Percentiles rank a stretch among this genome's conserved stretches.
These are phyloP conservation scores for Mergus octosetaceus DNA, from an alignment of 2,797 vertebrate genomes.

Conservation along the genomic window DNA sequence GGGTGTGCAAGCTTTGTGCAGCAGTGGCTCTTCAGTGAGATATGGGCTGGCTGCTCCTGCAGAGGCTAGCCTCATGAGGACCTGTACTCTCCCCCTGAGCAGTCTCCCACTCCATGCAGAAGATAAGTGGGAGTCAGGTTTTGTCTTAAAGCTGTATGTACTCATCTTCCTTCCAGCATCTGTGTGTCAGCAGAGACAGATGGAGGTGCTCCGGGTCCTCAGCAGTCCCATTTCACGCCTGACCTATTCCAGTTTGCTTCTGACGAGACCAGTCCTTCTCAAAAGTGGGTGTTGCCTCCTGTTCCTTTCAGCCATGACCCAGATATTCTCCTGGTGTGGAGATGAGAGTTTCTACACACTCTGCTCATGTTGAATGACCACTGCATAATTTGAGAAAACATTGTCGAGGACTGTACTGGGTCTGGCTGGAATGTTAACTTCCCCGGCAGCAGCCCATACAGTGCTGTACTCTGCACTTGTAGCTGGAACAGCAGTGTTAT, in stretches of 20 bases:
- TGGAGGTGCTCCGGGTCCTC: not conserved
- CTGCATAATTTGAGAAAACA: not conserved
- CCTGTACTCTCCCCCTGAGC: rapidly evolving
- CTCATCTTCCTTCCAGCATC: not conserved
- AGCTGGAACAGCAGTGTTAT: too few relatives aligned
- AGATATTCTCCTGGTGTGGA: not conserved
- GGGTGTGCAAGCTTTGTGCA: not conserved
- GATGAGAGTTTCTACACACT: not conserved
- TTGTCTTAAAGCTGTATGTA: not conserved
- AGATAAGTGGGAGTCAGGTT: not conserved
- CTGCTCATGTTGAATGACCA: not conserved
- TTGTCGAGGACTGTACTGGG: rapidly evolving
- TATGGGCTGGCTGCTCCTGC: not conserved
- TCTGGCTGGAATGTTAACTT: too few relatives aligned
- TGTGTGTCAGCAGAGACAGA: not conserved
- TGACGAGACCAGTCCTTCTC: not conserved
- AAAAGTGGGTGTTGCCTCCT: not conserved
- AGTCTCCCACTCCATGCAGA: not conserved
- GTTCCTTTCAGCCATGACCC: not conserved
- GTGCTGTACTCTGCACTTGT: too few relatives aligned
- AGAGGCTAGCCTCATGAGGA: not conserved
- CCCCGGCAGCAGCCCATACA: too few relatives aligned
- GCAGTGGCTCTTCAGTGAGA: not conserved
- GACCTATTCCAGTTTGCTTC: not conserved
- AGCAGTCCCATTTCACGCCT: not conserved